These are phyloP conservation scores for Argentina silus DNA, from an alignment of 2,797 vertebrate species.

Conservation along the genomic window DNA sequence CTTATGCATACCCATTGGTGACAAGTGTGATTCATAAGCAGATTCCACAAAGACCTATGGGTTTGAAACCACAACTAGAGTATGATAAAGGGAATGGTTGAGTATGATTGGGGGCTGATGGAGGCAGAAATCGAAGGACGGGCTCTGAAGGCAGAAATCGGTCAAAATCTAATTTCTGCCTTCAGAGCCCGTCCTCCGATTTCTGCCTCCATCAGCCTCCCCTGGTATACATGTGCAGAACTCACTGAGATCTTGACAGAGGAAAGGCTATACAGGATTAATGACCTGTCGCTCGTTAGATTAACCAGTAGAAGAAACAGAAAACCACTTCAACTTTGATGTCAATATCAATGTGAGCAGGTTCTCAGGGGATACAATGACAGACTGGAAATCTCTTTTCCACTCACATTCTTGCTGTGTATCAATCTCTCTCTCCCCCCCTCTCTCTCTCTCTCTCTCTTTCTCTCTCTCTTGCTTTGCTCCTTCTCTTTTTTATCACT, in stretches of 20 bases:
- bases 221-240: background rate
- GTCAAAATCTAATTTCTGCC: background rate
- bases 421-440: background rate
- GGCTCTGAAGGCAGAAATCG: too few relatives aligned
- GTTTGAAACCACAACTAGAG: background rate
- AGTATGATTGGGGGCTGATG: background rate
- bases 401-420: background rate
- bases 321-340: slow-evolving; percentile 5
- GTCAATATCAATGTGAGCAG: slow-evolving; percentile 3
- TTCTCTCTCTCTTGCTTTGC: background rate
- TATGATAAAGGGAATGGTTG: background rate
- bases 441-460: too few relatives aligned
- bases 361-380: background rate
- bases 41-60: background rate
- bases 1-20: background rate
- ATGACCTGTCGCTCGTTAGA: background rate
- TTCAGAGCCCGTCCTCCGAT: background rate
- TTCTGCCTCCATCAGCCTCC: background rate
- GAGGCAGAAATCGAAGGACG: too few relatives aligned
- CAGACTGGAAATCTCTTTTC: background rate
- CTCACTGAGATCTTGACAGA: background rate
- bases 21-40: too few relatives aligned
- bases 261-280: background rate
- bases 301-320: background rate
- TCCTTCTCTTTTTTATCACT: slow-evolving; percentile 37